Evolutionary conservation across 1,140 invertebrate species (phyloP).

Genomic region (Sarcophaga bullata): DNA sequence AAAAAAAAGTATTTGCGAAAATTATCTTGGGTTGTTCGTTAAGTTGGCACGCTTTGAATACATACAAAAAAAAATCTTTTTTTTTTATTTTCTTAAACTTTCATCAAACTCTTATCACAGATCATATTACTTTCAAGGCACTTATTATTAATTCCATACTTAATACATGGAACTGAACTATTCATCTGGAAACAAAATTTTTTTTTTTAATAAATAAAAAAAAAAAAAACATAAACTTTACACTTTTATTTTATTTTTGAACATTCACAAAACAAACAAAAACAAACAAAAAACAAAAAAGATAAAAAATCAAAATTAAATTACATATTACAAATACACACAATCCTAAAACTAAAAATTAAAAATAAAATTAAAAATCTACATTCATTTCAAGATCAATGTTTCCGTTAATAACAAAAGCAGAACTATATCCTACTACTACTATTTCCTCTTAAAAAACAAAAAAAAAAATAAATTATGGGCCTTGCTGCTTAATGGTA

Average conservation of each 20-base stretch:
- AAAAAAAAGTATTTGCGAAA: neutral
- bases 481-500: neutral
- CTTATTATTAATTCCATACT: too few relatives aligned
- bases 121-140: too few relatives aligned
- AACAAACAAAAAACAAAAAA: neutral
- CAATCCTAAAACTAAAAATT: constrained; percentile 39
- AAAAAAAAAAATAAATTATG: neutral
- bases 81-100: too few relatives aligned
- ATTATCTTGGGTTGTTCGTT: neutral
- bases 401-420: constrained; percentile 63
- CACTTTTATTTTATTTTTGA: neutral
- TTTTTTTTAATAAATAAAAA: neutral
- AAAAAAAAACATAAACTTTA: constrained; percentile 2
- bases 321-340: constrained; percentile 31
- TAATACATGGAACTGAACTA: too few relatives aligned
- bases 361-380: constrained; percentile 30
- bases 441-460: constrained; percentile 50
- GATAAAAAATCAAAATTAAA: constrained; percentile 30
- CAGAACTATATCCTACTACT: constrained; percentile 64
- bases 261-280: constrained; percentile 16
- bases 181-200: too few relatives aligned
- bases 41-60: constrained; percentile 7
- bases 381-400: constrained; percentile 42
- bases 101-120: too few relatives aligned
- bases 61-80: too few relatives aligned